These are phyloP conservation scores for Microcebus tavaratra DNA, from an alignment of 2,113 vertebrate species.

Conservation along the genomic window DNA sequence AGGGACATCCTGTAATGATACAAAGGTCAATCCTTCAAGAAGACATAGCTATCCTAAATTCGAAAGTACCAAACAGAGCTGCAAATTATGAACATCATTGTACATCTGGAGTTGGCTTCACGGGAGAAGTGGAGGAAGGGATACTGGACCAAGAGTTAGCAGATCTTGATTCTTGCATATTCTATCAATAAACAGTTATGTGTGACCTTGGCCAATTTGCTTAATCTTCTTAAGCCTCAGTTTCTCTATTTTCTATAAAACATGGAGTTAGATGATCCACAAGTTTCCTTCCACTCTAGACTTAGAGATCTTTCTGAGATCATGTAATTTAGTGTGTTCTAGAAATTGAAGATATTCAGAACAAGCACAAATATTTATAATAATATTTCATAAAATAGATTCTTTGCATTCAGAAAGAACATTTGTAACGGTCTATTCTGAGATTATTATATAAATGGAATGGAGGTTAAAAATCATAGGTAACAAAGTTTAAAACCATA, in stretches of 20 bases:
- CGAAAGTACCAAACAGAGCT: not conserved
- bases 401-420: not conserved
- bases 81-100: not conserved
- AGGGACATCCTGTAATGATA: not conserved
- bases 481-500: not conserved
- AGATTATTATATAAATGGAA: not conserved
- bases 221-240: not conserved
- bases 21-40: not conserved
- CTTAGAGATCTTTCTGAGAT: not conserved
- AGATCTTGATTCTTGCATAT: not conserved
- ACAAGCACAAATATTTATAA: not conserved
- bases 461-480: not conserved
- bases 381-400: not conserved
- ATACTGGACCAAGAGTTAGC: not conserved
- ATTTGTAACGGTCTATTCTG: not conserved
- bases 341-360: conserved; percentile 5
- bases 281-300: not conserved
- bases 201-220: not conserved
- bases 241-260: not conserved
- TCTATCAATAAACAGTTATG: not conserved
- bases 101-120: not conserved
- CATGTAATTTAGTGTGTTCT: not conserved
- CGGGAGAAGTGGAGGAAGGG: not conserved
- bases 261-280: not conserved
- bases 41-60: not conserved